These are phyloP conservation scores for Orthosia cruda DNA, from an alignment of 2,888 invertebrate genomes.

Conservation along the genomic window DNA sequence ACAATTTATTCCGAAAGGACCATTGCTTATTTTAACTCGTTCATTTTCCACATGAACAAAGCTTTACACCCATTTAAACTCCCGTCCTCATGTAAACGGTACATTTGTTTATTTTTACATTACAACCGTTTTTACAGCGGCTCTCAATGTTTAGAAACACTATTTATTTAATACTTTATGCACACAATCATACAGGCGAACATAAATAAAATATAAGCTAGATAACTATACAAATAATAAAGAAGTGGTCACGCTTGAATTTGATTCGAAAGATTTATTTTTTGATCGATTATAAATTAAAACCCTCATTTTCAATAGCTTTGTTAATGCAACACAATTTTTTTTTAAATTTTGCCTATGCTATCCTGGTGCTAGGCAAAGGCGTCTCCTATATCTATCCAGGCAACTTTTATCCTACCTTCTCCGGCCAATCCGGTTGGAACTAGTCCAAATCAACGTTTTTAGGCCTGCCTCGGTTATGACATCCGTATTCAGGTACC, in stretches of 20 bases:
- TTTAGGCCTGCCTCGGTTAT: no score
- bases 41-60: conserved; percentile 55
- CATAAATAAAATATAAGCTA: background rate
- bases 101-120: conserved; percentile 65
- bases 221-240: background rate
- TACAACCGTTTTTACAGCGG: conserved; percentile 47
- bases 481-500: no score
- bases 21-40: conserved; percentile 44
- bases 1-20: conserved; percentile 33
- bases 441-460: no score
- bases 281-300: no score
- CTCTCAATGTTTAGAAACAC: conserved; percentile 47
- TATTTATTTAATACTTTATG: no score
- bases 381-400: no score
- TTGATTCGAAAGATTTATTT: background rate
- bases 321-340: no score
- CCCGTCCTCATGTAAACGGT: conserved; percentile 59
- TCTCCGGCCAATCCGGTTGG: no score
- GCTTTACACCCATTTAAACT: conserved; percentile 60
- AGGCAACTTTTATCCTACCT: no score
- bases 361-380: no score
- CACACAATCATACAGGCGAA: background rate
- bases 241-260: background rate
- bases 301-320: no score
- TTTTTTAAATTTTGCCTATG: no score